Conservation (phyloP, 2,888 invertebrate genomes). For the Eupithecia subumbrata region DNA sequence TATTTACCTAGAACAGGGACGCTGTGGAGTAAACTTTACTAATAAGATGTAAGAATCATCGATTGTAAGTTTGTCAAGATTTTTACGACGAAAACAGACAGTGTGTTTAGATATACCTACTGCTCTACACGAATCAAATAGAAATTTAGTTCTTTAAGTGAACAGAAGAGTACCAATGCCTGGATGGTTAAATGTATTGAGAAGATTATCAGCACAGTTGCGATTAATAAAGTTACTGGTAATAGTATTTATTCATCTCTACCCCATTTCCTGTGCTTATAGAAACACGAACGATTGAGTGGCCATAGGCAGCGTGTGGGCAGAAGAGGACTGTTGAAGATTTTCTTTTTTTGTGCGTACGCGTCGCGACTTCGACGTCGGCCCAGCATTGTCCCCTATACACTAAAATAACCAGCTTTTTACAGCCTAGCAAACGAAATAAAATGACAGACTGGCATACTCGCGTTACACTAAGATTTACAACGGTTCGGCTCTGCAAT, state of each 20-base stretch:
- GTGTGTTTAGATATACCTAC: background rate
- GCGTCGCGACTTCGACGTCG: slow-evolving; percentile 48
- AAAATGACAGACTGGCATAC: slow-evolving; percentile 62
- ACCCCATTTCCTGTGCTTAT: slow-evolving; percentile 54
- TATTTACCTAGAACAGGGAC: slow-evolving; percentile 56
- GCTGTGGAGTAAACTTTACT: slow-evolving; percentile 41
- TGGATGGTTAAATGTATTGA: background rate
- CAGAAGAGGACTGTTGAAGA: slow-evolving; percentile 77
- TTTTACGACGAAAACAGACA: background rate
- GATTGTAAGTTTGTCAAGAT: background rate
- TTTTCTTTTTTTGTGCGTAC: slow-evolving; percentile 70
- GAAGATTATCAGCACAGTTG: background rate
- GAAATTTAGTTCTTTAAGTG: background rate
- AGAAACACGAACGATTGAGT: slow-evolving; percentile 78
- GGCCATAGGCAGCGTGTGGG: slow-evolving; percentile 80
- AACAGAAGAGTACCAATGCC: background rate
- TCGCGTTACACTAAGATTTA: slow-evolving; percentile 57
- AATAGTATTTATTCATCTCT: slow-evolving; percentile 45
- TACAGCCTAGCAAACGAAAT: slow-evolving; percentile 64
- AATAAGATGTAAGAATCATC: background rate
- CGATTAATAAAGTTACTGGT: background rate
- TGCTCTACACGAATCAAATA: background rate
- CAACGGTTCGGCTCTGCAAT: slow-evolving; percentile 15
- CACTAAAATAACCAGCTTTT: slow-evolving; percentile 74
- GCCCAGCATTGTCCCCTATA: slow-evolving; percentile 66